These are phyloP conservation scores for Sebastes schlegelii DNA, from an alignment of 2,113 vertebrate species.

Conservation along the genomic window DNA sequence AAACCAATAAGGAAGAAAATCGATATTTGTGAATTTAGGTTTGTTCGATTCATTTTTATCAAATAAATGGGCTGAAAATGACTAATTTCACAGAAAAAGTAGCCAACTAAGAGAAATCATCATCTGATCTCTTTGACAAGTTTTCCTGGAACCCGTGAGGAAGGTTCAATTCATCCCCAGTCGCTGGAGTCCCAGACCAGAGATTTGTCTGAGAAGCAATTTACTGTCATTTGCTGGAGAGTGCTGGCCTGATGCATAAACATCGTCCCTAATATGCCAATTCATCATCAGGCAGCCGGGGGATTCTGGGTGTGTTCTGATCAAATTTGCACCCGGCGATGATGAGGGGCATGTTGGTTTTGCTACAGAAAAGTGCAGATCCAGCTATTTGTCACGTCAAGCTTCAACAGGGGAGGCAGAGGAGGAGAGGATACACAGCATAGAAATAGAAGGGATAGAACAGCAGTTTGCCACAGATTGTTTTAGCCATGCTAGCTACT, in stretches of 20 bases:
- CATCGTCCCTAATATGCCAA: conserved; percentile 79
- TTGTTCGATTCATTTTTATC: conserved; percentile 19
- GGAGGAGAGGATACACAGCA: conserved; percentile 21
- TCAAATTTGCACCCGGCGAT: conserved; percentile 80
- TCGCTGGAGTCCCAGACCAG: conserved; percentile 62
- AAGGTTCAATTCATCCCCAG: conserved; percentile 65
- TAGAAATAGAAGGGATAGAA: conserved; percentile 46
- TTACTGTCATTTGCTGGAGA: conserved; percentile 76
- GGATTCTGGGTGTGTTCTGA: conserved; percentile 81
- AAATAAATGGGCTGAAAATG: conserved; percentile 37
- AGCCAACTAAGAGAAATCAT: conserved; percentile 30
- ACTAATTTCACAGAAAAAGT: conserved; percentile 27
- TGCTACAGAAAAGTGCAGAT: conserved; percentile 82
- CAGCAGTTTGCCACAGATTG: no score
- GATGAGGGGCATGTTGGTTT: conserved; percentile 80
- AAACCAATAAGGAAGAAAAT: conserved; percentile 14
- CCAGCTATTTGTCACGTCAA: conserved; percentile 83
- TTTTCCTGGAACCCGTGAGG: conserved; percentile 57
- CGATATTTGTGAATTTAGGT: conserved; percentile 15
- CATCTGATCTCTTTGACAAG: conserved; percentile 43
- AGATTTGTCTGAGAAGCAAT: conserved; percentile 79
- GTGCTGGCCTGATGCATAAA: conserved; percentile 82
- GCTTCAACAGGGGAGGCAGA: conserved; percentile 66
- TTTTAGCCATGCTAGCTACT: not conserved
- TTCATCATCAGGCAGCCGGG: conserved; percentile 79